Conservation (phyloP, 2,888 invertebrate species). For the Poecilobothrus nobilitatus region DNA sequence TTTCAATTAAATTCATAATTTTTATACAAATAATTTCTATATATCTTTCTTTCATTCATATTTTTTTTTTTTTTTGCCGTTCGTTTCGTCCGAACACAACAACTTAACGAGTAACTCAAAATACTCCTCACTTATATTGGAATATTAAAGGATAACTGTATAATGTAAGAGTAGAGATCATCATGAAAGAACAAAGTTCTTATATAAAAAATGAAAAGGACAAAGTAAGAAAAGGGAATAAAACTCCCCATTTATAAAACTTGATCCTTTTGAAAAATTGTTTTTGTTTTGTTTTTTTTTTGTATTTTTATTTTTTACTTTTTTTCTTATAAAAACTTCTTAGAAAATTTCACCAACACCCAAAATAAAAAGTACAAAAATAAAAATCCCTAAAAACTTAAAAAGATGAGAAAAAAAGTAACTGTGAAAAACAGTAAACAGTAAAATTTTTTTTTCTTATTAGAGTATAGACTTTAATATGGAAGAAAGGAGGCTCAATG, state of each 20-base stretch:
- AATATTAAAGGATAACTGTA: too few relatives aligned
- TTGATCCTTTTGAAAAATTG: background rate
- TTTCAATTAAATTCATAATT: too few relatives aligned
- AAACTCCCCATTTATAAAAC: conserved; percentile 6
- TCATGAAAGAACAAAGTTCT: too few relatives aligned
- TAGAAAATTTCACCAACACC: background rate
- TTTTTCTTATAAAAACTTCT: background rate
- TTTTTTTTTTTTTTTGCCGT: too few relatives aligned
- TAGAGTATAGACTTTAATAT: background rate
- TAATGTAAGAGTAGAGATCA: too few relatives aligned
- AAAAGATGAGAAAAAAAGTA: background rate
- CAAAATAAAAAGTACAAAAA: background rate
- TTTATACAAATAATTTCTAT: too few relatives aligned
- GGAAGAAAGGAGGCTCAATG: too few relatives aligned
- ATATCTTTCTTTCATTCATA: too few relatives aligned
- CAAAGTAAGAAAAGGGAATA: background rate
- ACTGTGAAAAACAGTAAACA: conserved; percentile 2
- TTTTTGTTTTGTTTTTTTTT: background rate
- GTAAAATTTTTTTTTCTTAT: background rate
- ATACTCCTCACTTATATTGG: too few relatives aligned
- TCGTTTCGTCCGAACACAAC: too few relatives aligned
- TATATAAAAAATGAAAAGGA: background rate
- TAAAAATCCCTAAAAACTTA: background rate
- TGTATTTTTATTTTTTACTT: background rate
- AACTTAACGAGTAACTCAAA: too few relatives aligned